Percentiles rank a stretch among this genome's conserved stretches.
These are phyloP conservation scores for Pseudomyrmex dendroicus DNA, from an alignment of 1,140 invertebrate genomes.

Conservation along the genomic window DNA sequence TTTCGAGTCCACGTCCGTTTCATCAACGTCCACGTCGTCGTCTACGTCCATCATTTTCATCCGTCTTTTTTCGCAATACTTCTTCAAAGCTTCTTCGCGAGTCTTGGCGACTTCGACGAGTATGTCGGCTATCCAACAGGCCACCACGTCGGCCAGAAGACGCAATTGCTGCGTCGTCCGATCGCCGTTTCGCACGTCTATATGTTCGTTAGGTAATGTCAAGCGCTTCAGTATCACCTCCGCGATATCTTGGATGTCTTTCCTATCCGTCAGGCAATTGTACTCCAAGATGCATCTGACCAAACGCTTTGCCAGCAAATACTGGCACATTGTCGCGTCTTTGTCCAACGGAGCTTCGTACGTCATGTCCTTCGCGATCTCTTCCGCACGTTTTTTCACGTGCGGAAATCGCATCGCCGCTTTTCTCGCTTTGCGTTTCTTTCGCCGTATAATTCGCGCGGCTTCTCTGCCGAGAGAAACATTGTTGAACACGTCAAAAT, in stretches of 20 bases:
- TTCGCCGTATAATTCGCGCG: slow-evolving; percentile 60
- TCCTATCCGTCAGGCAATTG: slow-evolving; percentile 70
- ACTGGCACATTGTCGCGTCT: slow-evolving; percentile 76
- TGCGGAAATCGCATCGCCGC: neutral
- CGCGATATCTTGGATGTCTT: slow-evolving; percentile 79
- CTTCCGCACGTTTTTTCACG: neutral
- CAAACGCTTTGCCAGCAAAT: slow-evolving; percentile 79
- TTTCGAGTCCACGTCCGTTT: neutral
- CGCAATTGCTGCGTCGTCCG: slow-evolving; percentile 79
- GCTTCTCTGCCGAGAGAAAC: slow-evolving; percentile 76
- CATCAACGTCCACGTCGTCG: neutral
- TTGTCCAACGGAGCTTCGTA: slow-evolving; percentile 56
- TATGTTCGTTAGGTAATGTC: slow-evolving; percentile 70
- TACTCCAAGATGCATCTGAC: slow-evolving; percentile 78
- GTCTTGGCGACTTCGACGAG: slow-evolving; percentile 75
- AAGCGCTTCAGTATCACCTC: slow-evolving; percentile 77
- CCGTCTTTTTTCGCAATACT: slow-evolving; percentile 63
- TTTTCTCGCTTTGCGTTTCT: slow-evolving; percentile 65
- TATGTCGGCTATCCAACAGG: slow-evolving; percentile 80
- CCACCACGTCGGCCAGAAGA: slow-evolving; percentile 78
- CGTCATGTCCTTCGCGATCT: neutral
- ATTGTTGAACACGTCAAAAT: neutral
- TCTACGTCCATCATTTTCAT: slow-evolving; percentile 29
- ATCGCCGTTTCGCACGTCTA: slow-evolving; percentile 63
- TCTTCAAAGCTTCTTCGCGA: slow-evolving; percentile 65